Conservation (phyloP, 2,888 invertebrate genomes). For the Lycophotia porphyrea region DNA sequence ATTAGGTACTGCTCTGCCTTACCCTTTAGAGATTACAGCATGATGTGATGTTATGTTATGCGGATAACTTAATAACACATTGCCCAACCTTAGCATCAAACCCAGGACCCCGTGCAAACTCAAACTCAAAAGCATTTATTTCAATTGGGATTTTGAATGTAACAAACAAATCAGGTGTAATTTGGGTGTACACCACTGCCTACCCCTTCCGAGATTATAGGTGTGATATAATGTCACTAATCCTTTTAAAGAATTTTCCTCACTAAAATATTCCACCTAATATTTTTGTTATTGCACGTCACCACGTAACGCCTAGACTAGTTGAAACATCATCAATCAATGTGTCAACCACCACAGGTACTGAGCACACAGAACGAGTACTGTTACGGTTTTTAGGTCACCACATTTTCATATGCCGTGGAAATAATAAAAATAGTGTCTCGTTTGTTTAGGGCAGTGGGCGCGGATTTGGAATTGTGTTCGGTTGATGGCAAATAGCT, state of each 20-base stretch:
- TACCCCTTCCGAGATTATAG: neutral
- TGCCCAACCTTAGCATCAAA: too few relatives aligned
- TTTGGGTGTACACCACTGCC: neutral
- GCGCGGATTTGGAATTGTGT: too few relatives aligned
- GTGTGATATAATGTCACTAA: neutral
- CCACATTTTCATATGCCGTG: constrained; percentile 14
- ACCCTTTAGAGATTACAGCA: neutral
- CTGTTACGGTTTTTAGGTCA: constrained; percentile 27
- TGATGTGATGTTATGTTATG: neutral
- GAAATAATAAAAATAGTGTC: neutral
- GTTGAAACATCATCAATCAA: constrained; percentile 48
- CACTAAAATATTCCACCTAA: neutral
- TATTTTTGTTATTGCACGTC: constrained; percentile 6
- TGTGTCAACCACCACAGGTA: constrained; percentile 23
- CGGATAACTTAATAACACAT: too few relatives aligned
- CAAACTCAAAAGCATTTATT: too few relatives aligned
- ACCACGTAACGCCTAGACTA: constrained; percentile 3
- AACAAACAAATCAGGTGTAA: too few relatives aligned
- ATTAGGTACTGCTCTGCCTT: neutral
- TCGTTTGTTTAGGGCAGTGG: neutral
- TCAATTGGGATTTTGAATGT: too few relatives aligned
- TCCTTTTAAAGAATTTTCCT: neutral
- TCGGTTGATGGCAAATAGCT: too few relatives aligned
- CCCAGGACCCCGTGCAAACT: too few relatives aligned
- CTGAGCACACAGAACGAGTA: constrained; percentile 42